Evolutionary conservation across 1,140 invertebrate species (phyloP).

Genomic region (Drosophila novamexicana): DNA sequence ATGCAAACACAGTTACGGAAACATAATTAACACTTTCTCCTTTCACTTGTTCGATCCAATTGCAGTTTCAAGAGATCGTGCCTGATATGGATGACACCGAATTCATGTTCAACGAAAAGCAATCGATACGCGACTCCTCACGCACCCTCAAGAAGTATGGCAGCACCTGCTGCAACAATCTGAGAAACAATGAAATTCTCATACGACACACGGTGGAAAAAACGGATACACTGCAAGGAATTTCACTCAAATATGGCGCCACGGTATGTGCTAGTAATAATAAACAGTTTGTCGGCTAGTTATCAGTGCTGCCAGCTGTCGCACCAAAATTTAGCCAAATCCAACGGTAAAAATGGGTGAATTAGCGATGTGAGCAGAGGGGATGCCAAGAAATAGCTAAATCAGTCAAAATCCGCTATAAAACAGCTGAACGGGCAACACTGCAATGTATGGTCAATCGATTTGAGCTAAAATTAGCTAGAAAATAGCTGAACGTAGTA

Average conservation of each 20-base stretch:
- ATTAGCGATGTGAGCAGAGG: no score
- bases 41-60: slow-evolving; percentile 31
- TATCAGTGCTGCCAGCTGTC: no score
- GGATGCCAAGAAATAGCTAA: no score
- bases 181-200: slow-evolving; percentile 88
- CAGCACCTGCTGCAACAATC: slow-evolving; percentile 89
- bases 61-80: slow-evolving; percentile 84
- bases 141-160: slow-evolving; percentile 95
- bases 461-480: no score
- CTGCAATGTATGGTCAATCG: no score
- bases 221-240: slow-evolving; percentile 95
- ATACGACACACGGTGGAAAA: slow-evolving; percentile 91
- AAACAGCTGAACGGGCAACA: no score
- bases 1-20: neutral
- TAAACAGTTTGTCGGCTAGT: neutral
- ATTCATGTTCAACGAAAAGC: slow-evolving; percentile 92
- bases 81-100: slow-evolving; percentile 87
- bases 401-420: no score
- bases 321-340: no score
- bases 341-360: no score
- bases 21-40: slow-evolving; percentile 27
- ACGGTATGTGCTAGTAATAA: slow-evolving; percentile 88
- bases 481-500: no score
- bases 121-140: slow-evolving; percentile 92
- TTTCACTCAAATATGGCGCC: slow-evolving; percentile 95